A percentile compares a stretch with the other conserved stretches of the same genome.
Conservation (phyloP, 2,888 invertebrate species). For the Phengaris alcon region DNA sequence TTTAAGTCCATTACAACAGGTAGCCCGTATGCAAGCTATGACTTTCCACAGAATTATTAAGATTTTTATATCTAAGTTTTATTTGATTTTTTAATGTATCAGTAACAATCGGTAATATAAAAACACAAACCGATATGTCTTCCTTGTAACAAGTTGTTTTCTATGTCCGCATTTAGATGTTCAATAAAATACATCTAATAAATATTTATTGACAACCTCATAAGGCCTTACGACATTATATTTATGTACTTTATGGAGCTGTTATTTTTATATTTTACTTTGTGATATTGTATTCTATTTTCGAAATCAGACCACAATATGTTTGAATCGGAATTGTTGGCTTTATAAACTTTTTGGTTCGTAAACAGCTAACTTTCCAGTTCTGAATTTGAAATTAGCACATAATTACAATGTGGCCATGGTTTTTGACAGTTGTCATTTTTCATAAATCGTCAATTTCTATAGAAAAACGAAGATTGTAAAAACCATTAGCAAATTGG, state of each 20-base stretch:
- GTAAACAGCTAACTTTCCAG: background rate
- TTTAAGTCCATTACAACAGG: no score
- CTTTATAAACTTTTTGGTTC: background rate
- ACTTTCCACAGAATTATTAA: no score
- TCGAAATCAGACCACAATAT: slow-evolving; percentile 1
- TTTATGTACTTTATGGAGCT: slow-evolving; percentile 17
- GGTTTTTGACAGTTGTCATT: no score
- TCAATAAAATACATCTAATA: slow-evolving; percentile 26
- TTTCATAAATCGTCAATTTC: no score
- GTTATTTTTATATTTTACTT: slow-evolving; percentile 14
- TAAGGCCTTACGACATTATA: slow-evolving; percentile 17
- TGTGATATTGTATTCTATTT: slow-evolving; percentile 32
- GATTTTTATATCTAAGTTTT: no score
- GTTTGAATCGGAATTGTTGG: background rate
- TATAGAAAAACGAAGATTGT: no score
- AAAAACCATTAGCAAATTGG: no score
- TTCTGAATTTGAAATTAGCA: no score
- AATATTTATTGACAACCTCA: slow-evolving; percentile 27
- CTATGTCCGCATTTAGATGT: background rate
- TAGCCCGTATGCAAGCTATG: no score
- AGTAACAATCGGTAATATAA: no score
- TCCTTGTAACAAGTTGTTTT: slow-evolving; percentile 3
- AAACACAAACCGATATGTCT: background rate
- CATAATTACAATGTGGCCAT: no score
- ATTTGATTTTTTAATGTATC: no score